phyloP scores from a whole-genome alignment of 2,113 vertebrate genomes.

The Dicerorhinus sumatrensis region DNA sequence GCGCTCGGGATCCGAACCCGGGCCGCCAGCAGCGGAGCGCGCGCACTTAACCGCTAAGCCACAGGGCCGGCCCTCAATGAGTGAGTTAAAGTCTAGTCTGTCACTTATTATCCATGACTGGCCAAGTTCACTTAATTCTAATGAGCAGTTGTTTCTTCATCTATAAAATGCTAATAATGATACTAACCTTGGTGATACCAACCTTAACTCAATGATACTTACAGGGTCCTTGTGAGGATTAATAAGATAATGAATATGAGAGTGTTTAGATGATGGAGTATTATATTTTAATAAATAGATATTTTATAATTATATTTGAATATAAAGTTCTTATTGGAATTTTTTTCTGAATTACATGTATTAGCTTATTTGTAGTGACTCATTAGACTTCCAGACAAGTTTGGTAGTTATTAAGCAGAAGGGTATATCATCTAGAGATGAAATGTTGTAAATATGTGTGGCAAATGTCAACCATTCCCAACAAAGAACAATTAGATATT shows the following conservation, averaged over 20 bases:
- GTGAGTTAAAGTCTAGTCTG: neutral
- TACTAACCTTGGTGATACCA: neutral
- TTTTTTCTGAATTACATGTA: neutral
- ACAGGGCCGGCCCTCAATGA: too few species aligned
- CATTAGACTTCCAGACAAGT: neutral
- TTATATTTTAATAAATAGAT: neutral
- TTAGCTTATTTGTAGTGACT: neutral
- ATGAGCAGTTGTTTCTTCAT: conserved; percentile 24
- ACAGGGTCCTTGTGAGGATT: neutral
- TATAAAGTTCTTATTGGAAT: neutral
- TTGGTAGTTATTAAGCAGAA: neutral
- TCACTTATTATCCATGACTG: neutral
- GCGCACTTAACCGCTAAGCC: too few species aligned
- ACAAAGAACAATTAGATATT: neutral
- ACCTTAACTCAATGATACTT: neutral
- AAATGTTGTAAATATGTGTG: neutral
- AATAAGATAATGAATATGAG: neutral
- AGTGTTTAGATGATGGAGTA: neutral
- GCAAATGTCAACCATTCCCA: neutral
- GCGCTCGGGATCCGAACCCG: too few species aligned
- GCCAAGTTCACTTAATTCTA: conserved; percentile 18
- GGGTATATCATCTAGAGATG: neutral
- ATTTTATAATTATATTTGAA: neutral
- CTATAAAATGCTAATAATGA: conserved; percentile 40
- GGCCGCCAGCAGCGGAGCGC: too few species aligned